Evolutionary conservation across 2,888 invertebrate genomes (phyloP), one percentile per base, ranked within the genome.

Genomic region (Polyommatus icarus): DNA sequence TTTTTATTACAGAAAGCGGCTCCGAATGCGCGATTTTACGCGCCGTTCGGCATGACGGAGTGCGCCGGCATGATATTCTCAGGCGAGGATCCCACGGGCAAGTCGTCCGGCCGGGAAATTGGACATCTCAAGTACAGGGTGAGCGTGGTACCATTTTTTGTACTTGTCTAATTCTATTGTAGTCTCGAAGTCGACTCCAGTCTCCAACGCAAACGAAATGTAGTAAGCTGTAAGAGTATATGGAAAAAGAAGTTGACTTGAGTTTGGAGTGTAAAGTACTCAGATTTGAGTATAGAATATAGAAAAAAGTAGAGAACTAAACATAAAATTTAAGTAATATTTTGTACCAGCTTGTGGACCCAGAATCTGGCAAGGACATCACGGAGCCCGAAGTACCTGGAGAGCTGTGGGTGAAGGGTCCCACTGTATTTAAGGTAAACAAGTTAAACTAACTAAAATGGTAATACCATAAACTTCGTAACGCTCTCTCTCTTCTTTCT

Each of bases 371-470:
- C 57, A 79, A 89, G 83, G 86, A 88, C 12, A 81, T 88, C 1
- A 80, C 84, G 7, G 91, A 91, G 77, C 86, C 91, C 0, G 87
- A 92, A 75, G 82, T 86, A 73, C 80, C 83, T 5, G 95, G 95
- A 10, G 95, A 95, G 82, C 82, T 95, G 0, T 90, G 93, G 85
- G 1, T 93, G 0, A 91, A 88, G 84, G 87, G 90, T 4, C 89
- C 88, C 3, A 54, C 80, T 15, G 79, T 88, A 20, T 88, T 87
- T 76, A 87, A 88, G 84, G 90, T 89, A 84, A 46, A 7, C 8
- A 36, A 1, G 7, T 7, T 8, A 36, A 36, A 36, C 36, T 7
- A 36, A 36, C 36, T 36, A 10, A 46, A 46, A 10, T 46, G 46
- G 10, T 0, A 46, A 46, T 10, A 40, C 10, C 40, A 10, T 10